A percentile compares a stretch with the other conserved stretches of the same genome.
These are phyloP conservation scores for Rhabdomys dilectus DNA, from an alignment of 2,113 vertebrate genomes.

Conservation along the genomic window DNA sequence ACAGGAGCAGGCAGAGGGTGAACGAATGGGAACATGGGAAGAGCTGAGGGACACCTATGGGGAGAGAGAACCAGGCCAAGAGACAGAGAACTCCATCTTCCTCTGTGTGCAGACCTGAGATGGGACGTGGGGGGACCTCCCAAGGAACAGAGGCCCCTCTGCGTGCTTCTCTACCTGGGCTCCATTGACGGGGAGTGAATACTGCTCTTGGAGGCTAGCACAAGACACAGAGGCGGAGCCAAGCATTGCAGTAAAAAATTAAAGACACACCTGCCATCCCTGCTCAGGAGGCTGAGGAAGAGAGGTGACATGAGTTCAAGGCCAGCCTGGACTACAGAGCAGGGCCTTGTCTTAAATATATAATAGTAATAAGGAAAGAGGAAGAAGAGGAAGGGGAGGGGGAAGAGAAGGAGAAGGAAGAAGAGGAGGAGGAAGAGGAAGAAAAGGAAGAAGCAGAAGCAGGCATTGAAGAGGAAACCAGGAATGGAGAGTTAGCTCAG, in stretches of 20 bases:
- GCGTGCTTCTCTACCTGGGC: accelerated
- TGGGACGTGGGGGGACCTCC: accelerated
- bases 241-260: neutral
- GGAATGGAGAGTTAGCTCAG: neutral
- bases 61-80: neutral
- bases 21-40: no score
- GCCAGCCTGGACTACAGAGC: neutral
- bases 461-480: no score
- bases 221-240: neutral
- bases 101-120: no score
- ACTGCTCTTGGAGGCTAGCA: neutral
- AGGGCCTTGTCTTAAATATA: neutral
- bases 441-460: neutral
- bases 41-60: neutral
- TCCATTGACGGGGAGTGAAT: accelerated
- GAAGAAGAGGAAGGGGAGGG: neutral
- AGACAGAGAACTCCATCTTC: neutral
- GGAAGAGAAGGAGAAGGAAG: neutral
- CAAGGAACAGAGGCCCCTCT: accelerated
- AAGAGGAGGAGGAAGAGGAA: no score
- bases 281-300: neutral
- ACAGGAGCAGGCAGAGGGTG: no score
- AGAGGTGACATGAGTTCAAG: neutral
- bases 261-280: neutral
- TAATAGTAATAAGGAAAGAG: neutral